Evolutionary conservation across 2,113 vertebrate species (phyloP).

Genomic region (Struthio camelus): DNA sequence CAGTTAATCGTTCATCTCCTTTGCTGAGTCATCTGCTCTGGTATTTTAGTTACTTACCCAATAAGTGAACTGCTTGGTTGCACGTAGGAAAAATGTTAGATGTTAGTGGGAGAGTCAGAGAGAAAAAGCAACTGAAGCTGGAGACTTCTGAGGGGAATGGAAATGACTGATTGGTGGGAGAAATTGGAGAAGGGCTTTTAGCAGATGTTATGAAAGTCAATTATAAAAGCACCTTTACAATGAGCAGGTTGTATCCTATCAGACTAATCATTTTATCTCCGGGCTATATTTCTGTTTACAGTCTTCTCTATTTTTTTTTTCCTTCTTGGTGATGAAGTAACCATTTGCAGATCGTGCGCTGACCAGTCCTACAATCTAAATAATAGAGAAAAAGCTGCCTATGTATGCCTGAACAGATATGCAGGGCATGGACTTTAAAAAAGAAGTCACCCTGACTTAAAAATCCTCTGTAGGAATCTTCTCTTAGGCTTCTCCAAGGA

Average conservation of each 20-base stretch:
- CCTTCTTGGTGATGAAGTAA: neutral
- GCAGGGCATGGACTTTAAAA: neutral
- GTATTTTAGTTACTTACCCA: neutral
- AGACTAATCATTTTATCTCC: neutral
- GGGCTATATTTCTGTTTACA: neutral
- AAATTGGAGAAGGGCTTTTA: neutral
- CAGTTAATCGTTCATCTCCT: neutral
- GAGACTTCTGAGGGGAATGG: neutral
- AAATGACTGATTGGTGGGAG: neutral
- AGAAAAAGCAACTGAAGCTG: constrained; percentile 5
- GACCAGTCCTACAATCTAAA: neutral
- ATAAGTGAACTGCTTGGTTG: rapidly evolving
- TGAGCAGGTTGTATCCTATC: neutral
- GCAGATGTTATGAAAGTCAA: neutral
- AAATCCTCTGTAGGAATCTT: neutral
- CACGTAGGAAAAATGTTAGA: neutral
- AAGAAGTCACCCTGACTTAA: neutral
- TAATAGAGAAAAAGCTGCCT: neutral
- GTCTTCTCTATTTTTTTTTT: neutral
- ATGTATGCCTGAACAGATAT: neutral
- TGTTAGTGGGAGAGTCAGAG: neutral
- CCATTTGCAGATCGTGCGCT: neutral
- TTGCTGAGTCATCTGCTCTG: neutral
- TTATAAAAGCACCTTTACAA: neutral
- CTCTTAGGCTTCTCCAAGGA: neutral